A percentile compares a stretch with the other conserved stretches of the same genome.
These are phyloP conservation scores for Peucedramus taeniatus DNA, from an alignment of 2,113 vertebrate species.

Conservation along the genomic window DNA sequence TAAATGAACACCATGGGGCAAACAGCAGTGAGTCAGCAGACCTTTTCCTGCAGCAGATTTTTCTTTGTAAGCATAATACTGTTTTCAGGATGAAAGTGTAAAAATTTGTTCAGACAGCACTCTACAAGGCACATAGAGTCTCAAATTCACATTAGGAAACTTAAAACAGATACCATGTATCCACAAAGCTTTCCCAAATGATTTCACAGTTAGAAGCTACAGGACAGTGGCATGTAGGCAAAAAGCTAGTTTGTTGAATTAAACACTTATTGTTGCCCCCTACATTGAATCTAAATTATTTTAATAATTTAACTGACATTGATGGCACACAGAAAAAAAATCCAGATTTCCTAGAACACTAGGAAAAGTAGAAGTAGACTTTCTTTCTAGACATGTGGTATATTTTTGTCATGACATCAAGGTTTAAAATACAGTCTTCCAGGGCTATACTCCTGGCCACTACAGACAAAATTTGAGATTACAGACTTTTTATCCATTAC, in stretches of 20 bases:
- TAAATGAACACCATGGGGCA: conserved; percentile 42
- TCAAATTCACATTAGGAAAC: not conserved
- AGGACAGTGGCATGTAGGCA: not conserved
- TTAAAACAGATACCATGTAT: not conserved
- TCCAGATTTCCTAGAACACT: not conserved
- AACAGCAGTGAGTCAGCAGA: conserved; percentile 29
- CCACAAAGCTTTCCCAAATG: not conserved
- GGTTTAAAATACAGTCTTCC: not conserved
- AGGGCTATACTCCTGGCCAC: not conserved
- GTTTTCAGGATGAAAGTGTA: not conserved
- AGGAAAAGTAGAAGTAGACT: not conserved
- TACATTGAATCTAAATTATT: not conserved
- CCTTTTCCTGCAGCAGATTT: not conserved
- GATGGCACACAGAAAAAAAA: not conserved
- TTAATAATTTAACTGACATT: not conserved
- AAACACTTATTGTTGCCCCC: not conserved
- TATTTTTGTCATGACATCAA: not conserved
- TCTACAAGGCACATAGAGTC: not conserved
- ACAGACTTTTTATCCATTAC: not conserved
- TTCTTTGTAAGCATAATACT: not conserved
- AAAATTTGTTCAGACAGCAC: not conserved
- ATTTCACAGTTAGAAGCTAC: not conserved
- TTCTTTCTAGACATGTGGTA: not conserved
- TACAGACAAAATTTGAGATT: not conserved
- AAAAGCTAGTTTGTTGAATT: not conserved